Percentiles rank a stretch among this genome's conserved stretches.
phyloP scores from a whole-genome alignment of 2,797 vertebrate species.

The Ciconia nigra region DNA sequence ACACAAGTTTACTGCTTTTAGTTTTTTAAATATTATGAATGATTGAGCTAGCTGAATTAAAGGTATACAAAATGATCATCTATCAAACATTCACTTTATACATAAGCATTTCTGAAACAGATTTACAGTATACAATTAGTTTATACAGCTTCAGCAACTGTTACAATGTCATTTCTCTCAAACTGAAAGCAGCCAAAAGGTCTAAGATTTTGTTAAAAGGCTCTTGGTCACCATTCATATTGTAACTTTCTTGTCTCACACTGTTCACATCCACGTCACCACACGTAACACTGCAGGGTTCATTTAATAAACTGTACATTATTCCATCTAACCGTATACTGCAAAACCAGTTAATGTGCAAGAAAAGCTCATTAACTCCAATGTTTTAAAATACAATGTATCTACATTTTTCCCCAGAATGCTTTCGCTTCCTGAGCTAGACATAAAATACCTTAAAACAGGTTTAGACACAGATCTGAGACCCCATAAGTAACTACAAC shows the following conservation, averaged over 20 bases:
- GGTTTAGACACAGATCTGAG: slow-evolving; percentile 67
- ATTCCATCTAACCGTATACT: not conserved
- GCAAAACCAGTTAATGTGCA: slow-evolving; percentile 13
- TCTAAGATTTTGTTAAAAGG: slow-evolving; percentile 11
- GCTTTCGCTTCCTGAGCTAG: slow-evolving; percentile 75
- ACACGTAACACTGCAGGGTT: not conserved
- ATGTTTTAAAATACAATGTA: slow-evolving; percentile 48
- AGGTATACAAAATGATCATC: slow-evolving; percentile 61
- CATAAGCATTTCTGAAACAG: slow-evolving; percentile 50
- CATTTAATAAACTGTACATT: not conserved
- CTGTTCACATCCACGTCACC: not conserved
- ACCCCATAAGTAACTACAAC: slow-evolving; percentile 64
- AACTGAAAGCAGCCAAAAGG: slow-evolving; percentile 31
- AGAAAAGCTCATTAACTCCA: slow-evolving; percentile 41
- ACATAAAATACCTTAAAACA: slow-evolving; percentile 78
- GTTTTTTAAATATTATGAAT: slow-evolving; percentile 23
- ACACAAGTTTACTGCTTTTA: slow-evolving; percentile 24
- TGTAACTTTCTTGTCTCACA: not conserved
- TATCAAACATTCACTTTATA: slow-evolving; percentile 69
- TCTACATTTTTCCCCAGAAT: slow-evolving; percentile 68
- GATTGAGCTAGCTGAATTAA: slow-evolving; percentile 57
- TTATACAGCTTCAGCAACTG: slow-evolving; percentile 47
- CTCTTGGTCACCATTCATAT: not conserved
- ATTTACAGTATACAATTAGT: slow-evolving; percentile 55
- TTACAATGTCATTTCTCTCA: slow-evolving; percentile 26